A percentile compares a stretch with the other conserved stretches of the same genome.
Evolutionary conservation across 2,888 invertebrate genomes (phyloP).

Genomic region (Acleris emargana): DNA sequence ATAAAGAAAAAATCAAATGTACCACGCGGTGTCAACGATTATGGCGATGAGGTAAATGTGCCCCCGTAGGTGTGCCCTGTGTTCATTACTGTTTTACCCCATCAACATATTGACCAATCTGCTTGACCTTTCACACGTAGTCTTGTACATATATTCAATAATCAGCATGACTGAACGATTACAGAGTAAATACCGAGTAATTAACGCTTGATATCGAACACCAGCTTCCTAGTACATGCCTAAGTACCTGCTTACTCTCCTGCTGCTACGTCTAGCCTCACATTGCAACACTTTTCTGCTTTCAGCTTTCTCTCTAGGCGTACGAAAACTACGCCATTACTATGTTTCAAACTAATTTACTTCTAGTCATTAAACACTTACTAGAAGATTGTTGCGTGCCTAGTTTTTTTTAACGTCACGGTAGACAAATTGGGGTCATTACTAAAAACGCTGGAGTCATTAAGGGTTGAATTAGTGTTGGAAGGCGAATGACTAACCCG

Average conservation of each 20-base stretch:
- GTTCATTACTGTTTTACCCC: constrained; percentile 59
- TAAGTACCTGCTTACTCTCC: constrained; percentile 32
- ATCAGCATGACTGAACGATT: constrained; percentile 54
- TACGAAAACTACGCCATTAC: constrained; percentile 11
- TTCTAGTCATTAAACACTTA: constrained; percentile 32
- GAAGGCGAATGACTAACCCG: constrained; percentile 47
- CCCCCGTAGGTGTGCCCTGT: constrained; percentile 77
- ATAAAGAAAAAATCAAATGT: constrained; percentile 95
- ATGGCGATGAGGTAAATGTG: constrained; percentile 94
- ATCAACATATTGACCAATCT: constrained; percentile 48
- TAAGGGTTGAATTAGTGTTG: constrained; percentile 48
- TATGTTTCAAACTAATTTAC: constrained; percentile 17
- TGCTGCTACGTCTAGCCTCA: constrained; percentile 35
- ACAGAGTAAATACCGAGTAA: constrained; percentile 41
- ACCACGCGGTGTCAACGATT: constrained; percentile 97
- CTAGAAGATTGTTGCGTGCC: constrained; percentile 34
- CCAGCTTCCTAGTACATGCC: constrained; percentile 48
- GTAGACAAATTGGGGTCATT: constrained; percentile 49
- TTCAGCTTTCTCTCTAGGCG: constrained; percentile 45
- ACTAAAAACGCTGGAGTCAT: constrained; percentile 47
- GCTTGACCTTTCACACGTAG: constrained; percentile 63
- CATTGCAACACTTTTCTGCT: constrained; percentile 40
- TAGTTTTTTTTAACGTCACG: constrained; percentile 37
- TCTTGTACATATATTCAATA: constrained; percentile 43
- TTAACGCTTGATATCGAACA: constrained; percentile 47